Base-by-base conservation (phyloP, 92 coral and sea anemone genomes). In the Palythoa grandis region DNA sequence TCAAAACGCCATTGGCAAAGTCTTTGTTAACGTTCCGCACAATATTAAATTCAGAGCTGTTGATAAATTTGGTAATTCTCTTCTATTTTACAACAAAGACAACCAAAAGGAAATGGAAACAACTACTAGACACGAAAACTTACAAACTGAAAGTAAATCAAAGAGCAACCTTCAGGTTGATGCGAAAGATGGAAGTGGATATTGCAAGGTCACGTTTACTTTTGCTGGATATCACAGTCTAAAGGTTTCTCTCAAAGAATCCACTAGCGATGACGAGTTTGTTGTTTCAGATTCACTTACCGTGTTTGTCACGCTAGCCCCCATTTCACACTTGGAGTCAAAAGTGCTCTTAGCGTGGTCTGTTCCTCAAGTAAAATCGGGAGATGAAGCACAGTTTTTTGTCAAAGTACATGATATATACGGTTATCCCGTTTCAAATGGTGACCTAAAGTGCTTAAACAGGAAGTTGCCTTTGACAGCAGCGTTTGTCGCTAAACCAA, bases 161-260 rank as follows among this genome's bases (percentile, higher is more conserved):
- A 17, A 57, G 11, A 78, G 52, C 11, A 78, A 61, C 7, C 39
- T 61, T 78, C 54, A 60, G 20, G 70, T 78, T 60, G 39, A 20
- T 35, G 20, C 16, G 19, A 58, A 40, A 61, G 38, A 61, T 12
- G 83, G 83, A 13, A 78, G 72, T 39, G 54, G 72, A 24, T 7
- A 15, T 2, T 78, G 71, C 71, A 78, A 1, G 15, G 70, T 78
- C 72, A 78, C 54, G 66, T 78, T 78, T 38, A 61, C 57, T n/a
- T 29, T 54, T 78, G 72, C 83, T 16, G 83, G 83, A 0, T 7
- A 37, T 16, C 54, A 61, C 72, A 7, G 8, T 1, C 14, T 78
- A 12, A 71, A 19, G 0, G 71, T 78, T 71, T 40, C 25, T 17
- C 83, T 78, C 4, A 40, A 67, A 39, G 71, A 78, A 22, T 38